These are phyloP conservation scores for Cantharis rustica DNA, from an alignment of 2,888 invertebrate genomes.

Conservation along the genomic window DNA sequence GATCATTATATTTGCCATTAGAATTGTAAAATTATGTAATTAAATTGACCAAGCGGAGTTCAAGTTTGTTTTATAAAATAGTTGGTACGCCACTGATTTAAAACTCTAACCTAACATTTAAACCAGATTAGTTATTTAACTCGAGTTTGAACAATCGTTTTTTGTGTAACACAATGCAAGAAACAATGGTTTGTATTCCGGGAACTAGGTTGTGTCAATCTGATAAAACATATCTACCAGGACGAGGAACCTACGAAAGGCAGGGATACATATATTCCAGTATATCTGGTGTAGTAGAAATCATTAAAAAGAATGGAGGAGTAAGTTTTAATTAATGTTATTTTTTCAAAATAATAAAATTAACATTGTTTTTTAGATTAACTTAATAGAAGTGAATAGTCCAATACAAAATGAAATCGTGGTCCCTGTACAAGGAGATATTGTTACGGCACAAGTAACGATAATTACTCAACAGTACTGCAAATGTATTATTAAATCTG, in stretches of 20 bases:
- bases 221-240: slow-evolving; percentile 70
- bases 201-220: slow-evolving; percentile 76
- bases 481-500: slow-evolving; percentile 84
- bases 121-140: not conserved
- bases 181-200: slow-evolving; percentile 60
- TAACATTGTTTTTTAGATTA: slow-evolving; percentile 45
- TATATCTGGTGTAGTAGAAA: slow-evolving; percentile 77
- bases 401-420: slow-evolving; percentile 73
- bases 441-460: slow-evolving; percentile 86
- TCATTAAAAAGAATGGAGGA: slow-evolving; percentile 62
- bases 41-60: not conserved
- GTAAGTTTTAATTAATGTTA: not conserved
- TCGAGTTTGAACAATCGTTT: too few relatives aligned
- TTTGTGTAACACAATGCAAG: too few relatives aligned
- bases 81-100: not conserved
- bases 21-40: not conserved
- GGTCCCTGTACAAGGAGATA: slow-evolving; percentile 84
- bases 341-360: not conserved
- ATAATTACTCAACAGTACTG: slow-evolving; percentile 83
- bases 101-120: not conserved
- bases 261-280: slow-evolving; percentile 87
- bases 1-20: not conserved
- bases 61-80: not conserved
- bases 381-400: slow-evolving; percentile 74
- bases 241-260: slow-evolving; percentile 85